Evolutionary conservation across 2,888 invertebrate genomes (phyloP), one percentile per base, ranked within the genome.

Genomic region (Aspidiotus rigidus): DNA sequence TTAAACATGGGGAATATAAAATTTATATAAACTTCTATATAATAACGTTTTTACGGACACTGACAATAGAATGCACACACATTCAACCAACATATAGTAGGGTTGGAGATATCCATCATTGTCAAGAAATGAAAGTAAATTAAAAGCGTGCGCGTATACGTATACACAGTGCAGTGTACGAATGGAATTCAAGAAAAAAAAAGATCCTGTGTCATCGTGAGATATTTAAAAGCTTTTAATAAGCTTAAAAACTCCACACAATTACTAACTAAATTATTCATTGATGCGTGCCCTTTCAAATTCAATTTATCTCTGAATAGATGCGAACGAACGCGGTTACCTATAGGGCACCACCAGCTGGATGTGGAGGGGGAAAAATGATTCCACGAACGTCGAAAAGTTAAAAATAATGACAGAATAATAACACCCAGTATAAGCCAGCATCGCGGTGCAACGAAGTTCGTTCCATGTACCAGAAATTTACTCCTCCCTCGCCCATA

Each of bases 211-310:
- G 49, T 49, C 49, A 49, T 49, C 49, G 49, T 49, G 11, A n/a
- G 49, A 49, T 49, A 49, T n/a, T 49, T 49, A n/a, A n/a, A n/a
- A 11, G 10, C n/a, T 49, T 49, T 49, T 49, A 49, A 49, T 49
- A 49, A 49, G 49, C 49, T 49, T 49, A 49, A 49, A 49, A 49
- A 49, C 49, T 49, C 49, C n/a, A 11, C 49, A 49, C 49, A 49
- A 49, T 49, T 49, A 28, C 28, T 28, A 49, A 49, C 49, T 49
- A 49, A n/a, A 49, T 49, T 49, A 49, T 49, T 49, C 49, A n/a
- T n/a, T 49, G 49, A 49, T 49, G 49, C 49, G 49, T n/a, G 49
- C n/a, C 49, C n/a, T 49, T 49, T 49, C 49, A 49, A n/a, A 49
- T n/a, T 49, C n/a, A 11, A 49, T 49, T 49, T 49, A 49, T 49